phyloP scores from a whole-genome alignment of 2,888 invertebrate species.

The Drosophila anceps region DNA sequence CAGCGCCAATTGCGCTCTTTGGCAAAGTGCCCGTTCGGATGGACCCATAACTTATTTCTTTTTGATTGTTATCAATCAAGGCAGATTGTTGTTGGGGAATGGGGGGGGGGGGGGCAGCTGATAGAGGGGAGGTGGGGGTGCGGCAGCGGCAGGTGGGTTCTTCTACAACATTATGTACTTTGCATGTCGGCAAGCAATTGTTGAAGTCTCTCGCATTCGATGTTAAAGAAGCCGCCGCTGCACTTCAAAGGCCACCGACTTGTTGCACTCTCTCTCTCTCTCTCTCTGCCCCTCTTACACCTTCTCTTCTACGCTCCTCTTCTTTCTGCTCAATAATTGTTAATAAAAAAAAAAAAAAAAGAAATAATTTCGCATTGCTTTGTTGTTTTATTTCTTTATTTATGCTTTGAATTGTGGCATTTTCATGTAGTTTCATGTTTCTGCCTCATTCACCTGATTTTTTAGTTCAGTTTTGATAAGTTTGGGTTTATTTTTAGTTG shows the following conservation, averaged over 20 bases:
- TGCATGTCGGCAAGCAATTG: constrained; percentile 83
- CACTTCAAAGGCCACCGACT: constrained; percentile 61
- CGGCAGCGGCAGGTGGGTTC: constrained; percentile 11
- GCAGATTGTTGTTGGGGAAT: no score
- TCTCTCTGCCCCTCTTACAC: background rate
- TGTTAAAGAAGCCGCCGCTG: constrained; percentile 58
- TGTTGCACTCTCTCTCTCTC: constrained; percentile 38
- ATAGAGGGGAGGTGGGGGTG: background rate
- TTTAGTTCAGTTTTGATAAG: constrained; percentile 32
- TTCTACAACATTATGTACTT: constrained; percentile 79
- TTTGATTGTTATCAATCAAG: constrained; percentile 69
- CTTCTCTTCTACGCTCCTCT: background rate
- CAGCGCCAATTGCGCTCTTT: constrained; percentile 65
- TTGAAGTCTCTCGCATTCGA: constrained; percentile 23
- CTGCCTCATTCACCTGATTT: constrained; percentile 11
- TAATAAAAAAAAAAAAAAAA: no score
- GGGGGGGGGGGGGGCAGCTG: no score
- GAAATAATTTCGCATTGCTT: constrained; percentile 54
- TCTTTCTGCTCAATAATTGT: constrained; percentile 50
- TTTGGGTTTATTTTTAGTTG: constrained; percentile 54
- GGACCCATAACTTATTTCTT: constrained; percentile 30
- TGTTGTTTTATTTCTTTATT: constrained; percentile 40
- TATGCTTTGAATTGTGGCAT: constrained; percentile 30
- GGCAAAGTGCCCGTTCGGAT: constrained; percentile 44
- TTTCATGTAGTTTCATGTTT: background rate